phyloP scores from a whole-genome alignment of 2,888 invertebrate species.

The Trachelus stipa region DNA sequence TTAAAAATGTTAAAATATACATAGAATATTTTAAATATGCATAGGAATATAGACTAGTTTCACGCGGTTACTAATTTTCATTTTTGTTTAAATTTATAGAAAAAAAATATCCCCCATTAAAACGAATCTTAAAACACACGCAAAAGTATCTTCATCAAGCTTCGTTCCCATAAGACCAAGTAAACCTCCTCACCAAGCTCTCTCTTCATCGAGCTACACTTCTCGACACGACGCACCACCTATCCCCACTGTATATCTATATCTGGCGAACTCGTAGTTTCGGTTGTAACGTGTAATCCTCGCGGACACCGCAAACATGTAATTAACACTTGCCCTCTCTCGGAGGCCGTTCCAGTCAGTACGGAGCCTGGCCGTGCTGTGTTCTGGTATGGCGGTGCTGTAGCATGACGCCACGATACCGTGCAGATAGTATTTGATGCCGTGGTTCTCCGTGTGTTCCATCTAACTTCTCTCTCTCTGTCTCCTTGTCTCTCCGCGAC shows the following conservation, averaged over 20 bases:
- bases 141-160: background rate
- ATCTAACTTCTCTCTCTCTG: background rate
- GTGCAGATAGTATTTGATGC: background rate
- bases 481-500: conserved; percentile 8
- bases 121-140: background rate
- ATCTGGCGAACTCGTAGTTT: conserved; percentile 59
- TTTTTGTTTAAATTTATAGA: background rate
- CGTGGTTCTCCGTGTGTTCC: background rate
- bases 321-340: conserved; percentile 65
- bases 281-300: conserved; percentile 65
- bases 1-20: too few species aligned
- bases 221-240: background rate
- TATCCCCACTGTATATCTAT: conserved; percentile 9
- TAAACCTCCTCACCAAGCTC: background rate
- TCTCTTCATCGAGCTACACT: background rate
- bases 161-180: background rate
- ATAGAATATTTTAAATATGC: too few species aligned
- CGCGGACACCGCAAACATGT: conserved; percentile 66
- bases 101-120: too few species aligned
- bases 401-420: background rate
- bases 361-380: conserved; percentile 15
- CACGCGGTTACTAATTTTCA: background rate
- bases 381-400: background rate
- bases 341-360: conserved; percentile 32
- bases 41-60: background rate